A percentile compares a stretch with the other conserved stretches of the same genome.
These are phyloP conservation scores for Sebastes hubbsi DNA, from an alignment of 2,797 vertebrate genomes.

Conservation along the genomic window DNA sequence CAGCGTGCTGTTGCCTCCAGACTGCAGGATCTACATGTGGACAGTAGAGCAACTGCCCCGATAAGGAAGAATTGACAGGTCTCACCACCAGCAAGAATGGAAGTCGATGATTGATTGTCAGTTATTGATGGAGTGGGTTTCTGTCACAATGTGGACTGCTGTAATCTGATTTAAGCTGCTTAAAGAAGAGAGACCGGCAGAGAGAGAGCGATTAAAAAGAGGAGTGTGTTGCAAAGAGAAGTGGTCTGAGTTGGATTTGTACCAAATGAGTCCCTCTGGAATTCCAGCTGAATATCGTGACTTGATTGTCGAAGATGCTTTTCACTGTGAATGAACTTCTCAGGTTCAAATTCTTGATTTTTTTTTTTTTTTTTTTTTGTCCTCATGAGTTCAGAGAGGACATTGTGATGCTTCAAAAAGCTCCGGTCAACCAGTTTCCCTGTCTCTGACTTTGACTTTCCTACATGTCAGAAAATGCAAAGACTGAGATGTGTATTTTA, in stretches of 20 bases:
- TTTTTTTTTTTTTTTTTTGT: neutral
- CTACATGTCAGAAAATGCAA: neutral
- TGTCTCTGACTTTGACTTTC: slow-evolving; percentile 22
- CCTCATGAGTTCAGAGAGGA: neutral
- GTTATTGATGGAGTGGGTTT: slow-evolving; percentile 51
- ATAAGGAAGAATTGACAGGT: slow-evolving; percentile 37
- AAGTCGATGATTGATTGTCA: slow-evolving; percentile 41
- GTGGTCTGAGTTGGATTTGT: slow-evolving; percentile 44
- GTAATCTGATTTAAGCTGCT: slow-evolving; percentile 79
- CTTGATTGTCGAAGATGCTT: slow-evolving; percentile 19
- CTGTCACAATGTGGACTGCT: slow-evolving; percentile 59
- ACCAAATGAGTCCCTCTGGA: slow-evolving; percentile 42
- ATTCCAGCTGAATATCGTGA: slow-evolving; percentile 23
- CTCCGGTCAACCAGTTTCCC: neutral
- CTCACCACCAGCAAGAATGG: slow-evolving; percentile 33
- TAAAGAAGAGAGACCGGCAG: slow-evolving; percentile 58
- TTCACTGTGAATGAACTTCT: slow-evolving; percentile 12
- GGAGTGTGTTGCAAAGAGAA: slow-evolving; percentile 43
- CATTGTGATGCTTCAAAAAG: neutral
- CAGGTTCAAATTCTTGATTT: neutral
- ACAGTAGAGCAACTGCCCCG: slow-evolving; percentile 28
- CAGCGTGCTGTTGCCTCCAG: neutral
- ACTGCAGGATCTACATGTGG: slow-evolving; percentile 36
- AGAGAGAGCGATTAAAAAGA: slow-evolving; percentile 25
- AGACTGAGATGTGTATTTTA: slow-evolving; percentile 14